Conservation (phyloP, 2,113 vertebrate species). For the Grammomys dolichurus region DNA sequence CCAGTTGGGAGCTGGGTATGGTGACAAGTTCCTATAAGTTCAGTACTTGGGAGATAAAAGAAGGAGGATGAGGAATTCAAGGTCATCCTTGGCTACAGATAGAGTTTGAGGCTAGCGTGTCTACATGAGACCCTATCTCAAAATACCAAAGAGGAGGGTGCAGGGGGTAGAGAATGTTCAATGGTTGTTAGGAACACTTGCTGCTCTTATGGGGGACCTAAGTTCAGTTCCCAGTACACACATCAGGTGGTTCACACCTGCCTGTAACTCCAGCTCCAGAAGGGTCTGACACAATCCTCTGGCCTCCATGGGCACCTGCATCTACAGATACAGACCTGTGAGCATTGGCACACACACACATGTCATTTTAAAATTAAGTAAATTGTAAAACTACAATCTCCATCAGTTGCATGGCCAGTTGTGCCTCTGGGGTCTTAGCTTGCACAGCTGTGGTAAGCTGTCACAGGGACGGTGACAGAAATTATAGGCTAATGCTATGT, state of each 20-base stretch:
- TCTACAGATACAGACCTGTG: background rate
- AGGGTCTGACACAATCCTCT: background rate
- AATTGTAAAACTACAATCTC: background rate
- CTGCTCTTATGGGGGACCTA: background rate
- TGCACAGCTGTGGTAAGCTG: background rate
- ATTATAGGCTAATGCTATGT: rapidly evolving
- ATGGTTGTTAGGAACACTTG: background rate
- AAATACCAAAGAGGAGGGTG: background rate
- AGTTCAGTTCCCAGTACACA: background rate
- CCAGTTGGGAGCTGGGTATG: background rate
- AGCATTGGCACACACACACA: background rate
- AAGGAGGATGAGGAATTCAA: background rate
- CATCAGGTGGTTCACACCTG: background rate
- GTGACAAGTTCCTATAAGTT: background rate
- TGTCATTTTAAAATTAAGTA: background rate
- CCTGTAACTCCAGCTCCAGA: background rate
- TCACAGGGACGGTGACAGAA: background rate
- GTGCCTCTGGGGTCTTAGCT: background rate
- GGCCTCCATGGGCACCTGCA: background rate
- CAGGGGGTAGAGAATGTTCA: background rate
- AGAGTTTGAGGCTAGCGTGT: background rate
- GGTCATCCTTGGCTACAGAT: background rate
- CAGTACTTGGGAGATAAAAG: background rate
- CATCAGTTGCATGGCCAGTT: background rate
- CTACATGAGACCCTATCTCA: background rate